A percentile compares a stretch with the other conserved stretches of the same genome.
Evolutionary conservation across 2,113 vertebrate genomes (phyloP).

Genomic region (Megaleporinus macrocephalus): DNA sequence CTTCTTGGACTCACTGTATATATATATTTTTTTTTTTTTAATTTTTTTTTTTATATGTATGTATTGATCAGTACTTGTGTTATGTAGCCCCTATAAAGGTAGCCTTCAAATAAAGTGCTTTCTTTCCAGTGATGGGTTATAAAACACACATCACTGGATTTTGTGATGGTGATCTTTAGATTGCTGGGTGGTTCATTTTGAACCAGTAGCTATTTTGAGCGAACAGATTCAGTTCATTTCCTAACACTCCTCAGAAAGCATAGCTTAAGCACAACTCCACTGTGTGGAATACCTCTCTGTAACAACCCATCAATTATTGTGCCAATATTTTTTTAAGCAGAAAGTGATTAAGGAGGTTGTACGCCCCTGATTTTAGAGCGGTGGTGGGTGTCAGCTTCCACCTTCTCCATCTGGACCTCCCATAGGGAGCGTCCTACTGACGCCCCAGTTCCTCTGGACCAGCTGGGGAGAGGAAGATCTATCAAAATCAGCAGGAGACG

Average conservation of each 20-base stretch:
- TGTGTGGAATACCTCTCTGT: neutral
- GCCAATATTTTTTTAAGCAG: neutral
- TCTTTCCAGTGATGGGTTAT: too few relatives aligned
- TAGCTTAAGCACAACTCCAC: neutral
- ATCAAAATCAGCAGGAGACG: constrained; percentile 52
- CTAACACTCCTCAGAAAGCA: neutral
- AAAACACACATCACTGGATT: too few relatives aligned
- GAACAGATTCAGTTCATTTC: too few relatives aligned
- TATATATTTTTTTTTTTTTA: too few relatives aligned
- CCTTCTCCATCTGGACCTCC: constrained; percentile 44
- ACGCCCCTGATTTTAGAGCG: neutral
- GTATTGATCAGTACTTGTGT: too few relatives aligned
- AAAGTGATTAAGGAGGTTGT: neutral
- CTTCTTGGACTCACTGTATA: too few relatives aligned
- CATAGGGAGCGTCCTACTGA: constrained; percentile 32
- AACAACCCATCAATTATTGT: neutral
- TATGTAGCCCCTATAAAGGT: too few relatives aligned
- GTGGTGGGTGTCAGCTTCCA: constrained; percentile 27
- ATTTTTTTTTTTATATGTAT: too few relatives aligned
- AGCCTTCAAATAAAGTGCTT: too few relatives aligned
- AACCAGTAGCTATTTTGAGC: too few relatives aligned
- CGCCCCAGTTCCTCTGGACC: constrained; percentile 30
- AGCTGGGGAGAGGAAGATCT: constrained; percentile 25
- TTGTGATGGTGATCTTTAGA: too few relatives aligned
- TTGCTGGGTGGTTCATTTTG: too few relatives aligned